Evolutionary conservation across 2,888 invertebrate species (phyloP), one percentile per base, ranked within the genome.

Genomic region (Leptura quadrifasciata): DNA sequence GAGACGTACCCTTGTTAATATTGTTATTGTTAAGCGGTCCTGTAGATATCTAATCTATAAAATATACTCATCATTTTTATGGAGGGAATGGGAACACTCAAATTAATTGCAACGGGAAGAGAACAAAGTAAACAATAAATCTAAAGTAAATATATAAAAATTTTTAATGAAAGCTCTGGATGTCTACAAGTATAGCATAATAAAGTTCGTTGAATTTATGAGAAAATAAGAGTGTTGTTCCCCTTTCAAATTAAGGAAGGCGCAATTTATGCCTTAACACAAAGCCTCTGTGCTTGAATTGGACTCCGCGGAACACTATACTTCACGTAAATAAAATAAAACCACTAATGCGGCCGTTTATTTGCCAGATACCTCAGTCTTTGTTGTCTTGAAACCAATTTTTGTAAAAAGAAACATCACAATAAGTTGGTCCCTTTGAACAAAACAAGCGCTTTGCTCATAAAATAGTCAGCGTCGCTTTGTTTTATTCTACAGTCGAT

Each of bases 191-290:
- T 61, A 31, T 27, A 31, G 60, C 60, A 61, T 61, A 31, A 61
- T 61, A 61, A 61, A 61, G 27, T 61, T 63, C 17, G 35, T 18
- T 63, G 39, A 63, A 63, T 63, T 63, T 63, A 63, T 63, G 63
- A 39, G 39, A 63, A 39, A 63, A 63, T 63, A 63, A 63, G 63
- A 63, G 60, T 47, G 47, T 47, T 63, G 63, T 63, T 63, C 39
- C 63, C 35, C 27, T 35, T 63, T 63, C 63, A 63, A 63, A 63
- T 63, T 65, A 65, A 54, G 54, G 52, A 65, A 52, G 65, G 65
- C 54, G 65, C 47, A 65, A 54, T 65, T 54, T 54, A 65, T 54
- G 65, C 54, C 47, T 21, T 18, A 54, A 65, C 27, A 65, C 65
- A 65, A 65, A 65, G 65, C 52, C 52, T 54, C 47, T 12, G 54